Percentiles rank a stretch among this genome's conserved stretches.
These are phyloP conservation scores for Triplophysa yarkandensis DNA, from an alignment of 2,797 vertebrate genomes.

Conservation along the genomic window DNA sequence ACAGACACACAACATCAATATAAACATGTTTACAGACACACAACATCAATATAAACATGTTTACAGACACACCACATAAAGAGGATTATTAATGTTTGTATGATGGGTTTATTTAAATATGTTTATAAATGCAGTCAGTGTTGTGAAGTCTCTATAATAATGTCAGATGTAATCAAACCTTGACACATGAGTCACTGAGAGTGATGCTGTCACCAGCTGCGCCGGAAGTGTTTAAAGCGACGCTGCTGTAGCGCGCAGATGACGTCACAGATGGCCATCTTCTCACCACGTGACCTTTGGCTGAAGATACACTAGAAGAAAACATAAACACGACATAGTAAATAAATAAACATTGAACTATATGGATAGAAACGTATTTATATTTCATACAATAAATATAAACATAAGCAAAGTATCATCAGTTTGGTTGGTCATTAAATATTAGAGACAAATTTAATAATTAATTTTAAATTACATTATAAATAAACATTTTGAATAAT, in stretches of 20 bases:
- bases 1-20: no score
- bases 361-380: no score
- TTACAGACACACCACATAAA: neutral
- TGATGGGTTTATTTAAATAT: neutral
- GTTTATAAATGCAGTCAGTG: neutral
- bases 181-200: constrained; percentile 77
- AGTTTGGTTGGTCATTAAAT: neutral
- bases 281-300: constrained; percentile 48
- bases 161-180: constrained; percentile 65
- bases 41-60: no score
- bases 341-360: no score
- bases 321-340: constrained; percentile 9
- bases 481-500: neutral
- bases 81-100: neutral
- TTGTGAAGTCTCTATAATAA: neutral
- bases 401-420: neutral
- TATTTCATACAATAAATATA: no score
- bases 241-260: constrained; percentile 58
- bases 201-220: constrained; percentile 60
- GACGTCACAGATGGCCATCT: constrained; percentile 17
- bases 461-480: neutral
- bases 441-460: neutral
- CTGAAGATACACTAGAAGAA: constrained; percentile 60
- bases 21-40: no score
- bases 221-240: constrained; percentile 35